These are phyloP conservation scores for Oreotrochilus melanogaster DNA, from an alignment of 2,113 vertebrate genomes.

Conservation along the genomic window DNA sequence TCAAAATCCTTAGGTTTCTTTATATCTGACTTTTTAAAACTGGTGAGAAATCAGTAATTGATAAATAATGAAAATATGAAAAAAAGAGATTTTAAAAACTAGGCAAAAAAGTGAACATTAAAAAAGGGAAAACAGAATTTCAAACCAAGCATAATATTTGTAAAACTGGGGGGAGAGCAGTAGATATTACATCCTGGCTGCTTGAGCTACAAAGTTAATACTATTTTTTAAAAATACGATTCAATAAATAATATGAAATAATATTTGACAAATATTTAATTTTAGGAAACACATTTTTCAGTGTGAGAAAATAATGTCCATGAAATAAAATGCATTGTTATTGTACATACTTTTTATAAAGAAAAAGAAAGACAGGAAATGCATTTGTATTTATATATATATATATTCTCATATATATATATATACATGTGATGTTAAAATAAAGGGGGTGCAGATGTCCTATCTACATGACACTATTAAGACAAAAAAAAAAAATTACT, in stretches of 20 bases:
- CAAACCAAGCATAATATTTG: not conserved
- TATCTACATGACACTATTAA: not conserved
- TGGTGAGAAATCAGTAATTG: not conserved
- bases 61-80: not conserved
- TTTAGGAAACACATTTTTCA: not conserved
- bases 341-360: not conserved
- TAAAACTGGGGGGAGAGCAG: fast-evolving
- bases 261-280: fast-evolving
- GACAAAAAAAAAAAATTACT: not conserved
- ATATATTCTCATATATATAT: no score
- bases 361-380: not conserved
- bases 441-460: not conserved
- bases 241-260: not conserved
- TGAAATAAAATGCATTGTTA: not conserved
- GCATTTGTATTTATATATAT: fast-evolving
- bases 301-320: not conserved
- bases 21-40: not conserved
- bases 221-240: not conserved
- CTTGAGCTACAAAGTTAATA: not conserved
- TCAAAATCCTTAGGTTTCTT: not conserved
- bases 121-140: not conserved
- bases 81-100: not conserved
- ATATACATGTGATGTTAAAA: not conserved
- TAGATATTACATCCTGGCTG: not conserved
- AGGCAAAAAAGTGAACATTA: not conserved